Evolutionary conservation across 2,797 vertebrate genomes (phyloP).

Genomic region (Astyanax mexicanus): DNA sequence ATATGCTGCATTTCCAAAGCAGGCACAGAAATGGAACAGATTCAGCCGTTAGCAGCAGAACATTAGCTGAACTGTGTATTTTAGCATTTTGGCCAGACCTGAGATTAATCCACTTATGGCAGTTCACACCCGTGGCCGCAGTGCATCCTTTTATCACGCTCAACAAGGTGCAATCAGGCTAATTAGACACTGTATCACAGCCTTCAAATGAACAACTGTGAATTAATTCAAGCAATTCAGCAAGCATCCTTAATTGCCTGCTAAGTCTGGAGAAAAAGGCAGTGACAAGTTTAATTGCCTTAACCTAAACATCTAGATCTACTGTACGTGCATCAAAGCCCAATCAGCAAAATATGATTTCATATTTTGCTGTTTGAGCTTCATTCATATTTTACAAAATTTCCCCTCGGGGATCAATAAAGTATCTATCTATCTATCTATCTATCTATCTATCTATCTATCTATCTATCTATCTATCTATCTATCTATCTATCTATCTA

Average conservation of each 20-base stretch:
- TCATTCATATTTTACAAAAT: no score
- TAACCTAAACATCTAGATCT: no score
- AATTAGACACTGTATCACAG: conserved; percentile 30
- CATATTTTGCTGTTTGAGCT: no score
- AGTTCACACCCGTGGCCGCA: not conserved
- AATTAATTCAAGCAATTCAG: conserved; percentile 14
- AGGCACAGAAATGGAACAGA: no score
- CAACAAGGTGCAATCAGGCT: conserved; percentile 39
- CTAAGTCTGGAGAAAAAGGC: not conserved
- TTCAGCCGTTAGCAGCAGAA: not conserved
- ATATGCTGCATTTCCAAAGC: not conserved
- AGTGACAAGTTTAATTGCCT: conserved; percentile 25
- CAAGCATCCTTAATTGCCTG: conserved; percentile 10
- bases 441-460: no score
- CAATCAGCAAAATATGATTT: no score
- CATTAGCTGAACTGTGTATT: not conserved
- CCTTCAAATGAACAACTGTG: conserved; percentile 18
- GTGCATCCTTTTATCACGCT: conserved; percentile 13
- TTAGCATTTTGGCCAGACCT: not conserved
- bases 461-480: no score
- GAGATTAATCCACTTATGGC: not conserved
- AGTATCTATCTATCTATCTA: no score
- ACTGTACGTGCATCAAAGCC: no score
- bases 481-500: no score
- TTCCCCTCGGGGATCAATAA: no score